A percentile compares a stretch with the other conserved stretches of the same genome.
These are phyloP conservation scores for Margarornis squamiger DNA, from an alignment of 2,797 vertebrate genomes.

Conservation along the genomic window DNA sequence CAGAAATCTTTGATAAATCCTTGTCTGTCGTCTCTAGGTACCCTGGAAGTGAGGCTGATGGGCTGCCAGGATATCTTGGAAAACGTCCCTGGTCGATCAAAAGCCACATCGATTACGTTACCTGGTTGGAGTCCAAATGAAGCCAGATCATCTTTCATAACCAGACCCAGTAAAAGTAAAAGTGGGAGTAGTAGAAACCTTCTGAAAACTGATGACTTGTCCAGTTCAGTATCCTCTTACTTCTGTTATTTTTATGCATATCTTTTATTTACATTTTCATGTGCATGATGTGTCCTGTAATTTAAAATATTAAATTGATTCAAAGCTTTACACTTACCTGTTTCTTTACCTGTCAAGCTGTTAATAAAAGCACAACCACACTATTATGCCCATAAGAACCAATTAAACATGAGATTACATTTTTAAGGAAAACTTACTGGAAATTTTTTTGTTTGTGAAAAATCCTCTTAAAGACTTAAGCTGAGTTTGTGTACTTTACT, in stretches of 20 bases:
- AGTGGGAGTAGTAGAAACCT: constrained; percentile 84
- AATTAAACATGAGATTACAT: constrained; percentile 30
- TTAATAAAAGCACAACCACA: not conserved
- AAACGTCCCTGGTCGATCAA: constrained; percentile 86
- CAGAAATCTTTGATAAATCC: not conserved
- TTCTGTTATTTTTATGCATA: not conserved
- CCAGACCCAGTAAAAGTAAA: constrained; percentile 84
- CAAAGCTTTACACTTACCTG: not conserved
- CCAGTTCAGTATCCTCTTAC: constrained; percentile 82
- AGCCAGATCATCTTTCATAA: constrained; percentile 86
- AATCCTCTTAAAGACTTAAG: constrained; percentile 73
- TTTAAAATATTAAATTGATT: not conserved
- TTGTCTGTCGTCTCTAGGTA: constrained; percentile 75
- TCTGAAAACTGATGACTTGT: constrained; percentile 86
- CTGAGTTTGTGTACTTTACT: constrained; percentile 72
- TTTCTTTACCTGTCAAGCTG: not conserved
- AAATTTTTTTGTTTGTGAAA: constrained; percentile 63
- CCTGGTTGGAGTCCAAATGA: constrained; percentile 89
- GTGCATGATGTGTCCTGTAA: not conserved
- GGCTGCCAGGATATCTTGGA: constrained; percentile 90
- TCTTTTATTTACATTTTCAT: not conserved
- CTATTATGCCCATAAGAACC: not conserved
- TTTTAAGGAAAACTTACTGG: constrained; percentile 24
- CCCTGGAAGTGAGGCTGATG: constrained; percentile 89
- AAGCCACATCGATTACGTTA: constrained; percentile 79